These are phyloP conservation scores for Diaphora mendica DNA, from an alignment of 2,888 invertebrate species.

Conservation along the genomic window DNA sequence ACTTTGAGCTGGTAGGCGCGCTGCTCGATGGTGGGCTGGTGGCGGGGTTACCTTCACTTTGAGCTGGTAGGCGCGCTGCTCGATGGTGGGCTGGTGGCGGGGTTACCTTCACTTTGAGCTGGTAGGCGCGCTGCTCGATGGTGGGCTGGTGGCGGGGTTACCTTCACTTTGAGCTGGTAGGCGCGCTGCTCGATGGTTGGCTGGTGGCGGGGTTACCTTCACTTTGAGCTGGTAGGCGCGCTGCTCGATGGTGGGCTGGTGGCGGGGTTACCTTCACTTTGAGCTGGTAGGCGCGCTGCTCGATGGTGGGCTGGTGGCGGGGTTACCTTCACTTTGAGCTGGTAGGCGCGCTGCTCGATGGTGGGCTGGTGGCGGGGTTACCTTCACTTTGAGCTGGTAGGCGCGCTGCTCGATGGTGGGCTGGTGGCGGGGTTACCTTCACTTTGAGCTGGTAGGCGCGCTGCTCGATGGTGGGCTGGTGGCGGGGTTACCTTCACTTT, in stretches of 20 bases:
- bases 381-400: conserved; percentile 87
- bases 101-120: conserved; percentile 85
- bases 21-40: conserved; percentile 88
- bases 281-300: conserved; percentile 90
- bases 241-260: conserved; percentile 88
- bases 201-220: conserved; percentile 74
- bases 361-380: conserved; percentile 78
- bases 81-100: conserved; percentile 86
- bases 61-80: conserved; percentile 90
- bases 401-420: conserved; percentile 89
- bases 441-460: conserved; percentile 89
- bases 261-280: conserved; percentile 80
- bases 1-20: conserved; percentile 89
- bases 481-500: conserved; percentile 80
- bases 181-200: conserved; percentile 90
- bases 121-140: conserved; percentile 90
- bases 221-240: too few relatives aligned
- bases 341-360: conserved; percentile 89
- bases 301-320: conserved; percentile 85
- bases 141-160: conserved; percentile 81
- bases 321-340: conserved; percentile 83
- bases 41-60: conserved; percentile 80
- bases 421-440: conserved; percentile 71
- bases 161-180: conserved; percentile 88
- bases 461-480: conserved; percentile 89